Base-by-base conservation (phyloP, 1,140 invertebrate genomes). In the Plectus sambesii region DNA sequence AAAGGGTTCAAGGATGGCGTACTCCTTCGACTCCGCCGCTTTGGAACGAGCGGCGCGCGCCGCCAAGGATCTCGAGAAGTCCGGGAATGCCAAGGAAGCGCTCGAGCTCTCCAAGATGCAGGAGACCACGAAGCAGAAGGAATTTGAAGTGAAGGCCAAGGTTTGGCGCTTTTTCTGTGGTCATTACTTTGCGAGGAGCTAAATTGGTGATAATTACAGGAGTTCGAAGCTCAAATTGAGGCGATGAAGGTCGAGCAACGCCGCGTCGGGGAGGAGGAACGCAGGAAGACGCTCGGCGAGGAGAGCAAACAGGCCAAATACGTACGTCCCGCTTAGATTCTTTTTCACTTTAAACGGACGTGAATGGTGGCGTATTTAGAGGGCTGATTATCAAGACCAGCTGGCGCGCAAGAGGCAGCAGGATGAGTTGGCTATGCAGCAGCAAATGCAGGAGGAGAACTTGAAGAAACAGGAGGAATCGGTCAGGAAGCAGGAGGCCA, bases 371-470 rank as follows among this genome's bases (percentile, higher is more conserved):
- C n/a, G 44, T 35, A 55, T 63, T 44, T 58, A 68, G 62, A 78
- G 87, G 49, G 87, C 90, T 9, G 85, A 97, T 57, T 99, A 97
- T 74, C 87, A 98, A 73, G 94, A 99, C 74, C 87, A 94, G 62
- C 72, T 99, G 33, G 80, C 92, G 0, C 79, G 94, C 47, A 92
- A 90, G 72, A 77, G 94, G 52, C 92, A 94, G 72, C 88, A 96
- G 64, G 93, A 99, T 63, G 93, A 99, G 64, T 30, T 69, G 8
- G 41, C 44, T 6, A 42, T 60, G 49, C 63, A 77, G 71, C 83
- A 87, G 63, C 77, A 79, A 60, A 81, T 88, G 58, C 86, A 96
- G 68, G 90, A 98, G 54, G 92, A 98, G 53, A 88, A 87, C 68
- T 70, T 98, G 2, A 78, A 79, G 59, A 81, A 81, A 60, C 92